These are phyloP conservation scores for Nothoprocta perdicaria DNA, from an alignment of 2,113 vertebrate species.

Conservation along the genomic window DNA sequence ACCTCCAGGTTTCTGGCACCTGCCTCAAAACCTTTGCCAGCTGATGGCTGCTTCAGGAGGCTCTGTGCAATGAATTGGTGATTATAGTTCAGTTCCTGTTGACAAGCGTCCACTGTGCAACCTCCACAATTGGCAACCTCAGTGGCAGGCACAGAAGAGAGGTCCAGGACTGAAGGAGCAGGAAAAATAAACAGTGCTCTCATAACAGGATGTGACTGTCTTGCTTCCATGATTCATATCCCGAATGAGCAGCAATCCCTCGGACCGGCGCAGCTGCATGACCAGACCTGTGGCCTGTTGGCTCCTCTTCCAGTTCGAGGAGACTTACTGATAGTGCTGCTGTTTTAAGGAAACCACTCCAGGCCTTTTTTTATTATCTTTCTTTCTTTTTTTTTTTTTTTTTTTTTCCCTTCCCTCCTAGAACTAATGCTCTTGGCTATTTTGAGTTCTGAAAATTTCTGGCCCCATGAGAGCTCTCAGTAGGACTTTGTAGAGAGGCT, in stretches of 20 bases:
- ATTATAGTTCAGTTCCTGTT: neutral
- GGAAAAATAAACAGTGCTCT: slow-evolving; percentile 4
- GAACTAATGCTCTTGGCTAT: neutral
- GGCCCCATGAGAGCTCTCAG: neutral
- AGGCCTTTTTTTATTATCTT: neutral
- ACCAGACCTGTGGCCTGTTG: neutral
- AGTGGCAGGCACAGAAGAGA: neutral
- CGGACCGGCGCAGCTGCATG: neutral
- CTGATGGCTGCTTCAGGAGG: neutral
- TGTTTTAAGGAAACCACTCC: slow-evolving; percentile 2
- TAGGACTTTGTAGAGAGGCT: neutral
- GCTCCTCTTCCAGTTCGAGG: neutral
- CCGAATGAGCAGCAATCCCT: neutral
- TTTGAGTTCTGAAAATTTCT: neutral
- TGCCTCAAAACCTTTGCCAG: neutral
- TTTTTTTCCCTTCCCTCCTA: neutral
- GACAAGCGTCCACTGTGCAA: neutral
- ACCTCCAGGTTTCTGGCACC: neutral
- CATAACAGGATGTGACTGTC: slow-evolving; percentile 28
- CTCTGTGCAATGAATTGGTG: neutral
- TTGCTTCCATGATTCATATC: slow-evolving; percentile 48
- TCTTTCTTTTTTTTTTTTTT: neutral
- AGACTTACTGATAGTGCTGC: neutral
- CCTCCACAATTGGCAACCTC: slow-evolving; percentile 1
- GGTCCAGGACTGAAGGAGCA: neutral